These are phyloP conservation scores for Odontamblyopus rebecca DNA, from an alignment of 2,797 vertebrate genomes.

Conservation along the genomic window DNA sequence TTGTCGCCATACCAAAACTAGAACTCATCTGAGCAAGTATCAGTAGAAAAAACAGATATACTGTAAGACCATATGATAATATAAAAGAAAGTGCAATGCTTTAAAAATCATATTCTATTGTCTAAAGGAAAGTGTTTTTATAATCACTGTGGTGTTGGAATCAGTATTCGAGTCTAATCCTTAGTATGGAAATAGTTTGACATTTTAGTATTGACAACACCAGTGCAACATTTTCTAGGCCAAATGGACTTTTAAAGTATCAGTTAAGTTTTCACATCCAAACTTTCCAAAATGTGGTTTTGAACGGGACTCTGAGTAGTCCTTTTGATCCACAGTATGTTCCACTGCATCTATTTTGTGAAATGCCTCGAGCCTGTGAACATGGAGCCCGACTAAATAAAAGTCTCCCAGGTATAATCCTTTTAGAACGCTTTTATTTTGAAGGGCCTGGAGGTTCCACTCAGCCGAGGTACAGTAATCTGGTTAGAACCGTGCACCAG, in stretches of 20 bases:
- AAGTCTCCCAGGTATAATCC: conserved; percentile 56
- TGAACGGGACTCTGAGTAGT: conserved; percentile 14
- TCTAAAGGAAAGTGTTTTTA: too few species aligned
- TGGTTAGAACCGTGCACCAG: conserved; percentile 38
- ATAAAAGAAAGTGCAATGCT: too few species aligned
- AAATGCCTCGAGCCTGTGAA: conserved; percentile 30
- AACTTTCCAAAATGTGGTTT: background rate
- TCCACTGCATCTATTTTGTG: conserved; percentile 3
- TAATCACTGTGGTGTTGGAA: too few species aligned
- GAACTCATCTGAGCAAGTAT: too few species aligned
- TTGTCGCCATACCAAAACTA: too few species aligned
- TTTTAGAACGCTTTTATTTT: conserved; percentile 62
- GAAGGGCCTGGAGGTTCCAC: conserved; percentile 42
- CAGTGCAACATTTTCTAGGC: background rate
- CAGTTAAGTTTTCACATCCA: background rate
- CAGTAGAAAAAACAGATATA: too few species aligned
- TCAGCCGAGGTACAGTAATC: conserved; percentile 56
- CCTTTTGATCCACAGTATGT: conserved; percentile 50
- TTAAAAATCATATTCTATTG: too few species aligned
- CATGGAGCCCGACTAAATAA: conserved; percentile 55
- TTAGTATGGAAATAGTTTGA: too few species aligned
- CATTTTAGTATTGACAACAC: background rate
- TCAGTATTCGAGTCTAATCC: too few species aligned
- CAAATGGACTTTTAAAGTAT: background rate
- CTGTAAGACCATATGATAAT: too few species aligned